Percentiles rank a stretch among this genome's conserved stretches.
Evolutionary conservation across 2,113 vertebrate genomes (phyloP).

Genomic region (Pedetes capensis): DNA sequence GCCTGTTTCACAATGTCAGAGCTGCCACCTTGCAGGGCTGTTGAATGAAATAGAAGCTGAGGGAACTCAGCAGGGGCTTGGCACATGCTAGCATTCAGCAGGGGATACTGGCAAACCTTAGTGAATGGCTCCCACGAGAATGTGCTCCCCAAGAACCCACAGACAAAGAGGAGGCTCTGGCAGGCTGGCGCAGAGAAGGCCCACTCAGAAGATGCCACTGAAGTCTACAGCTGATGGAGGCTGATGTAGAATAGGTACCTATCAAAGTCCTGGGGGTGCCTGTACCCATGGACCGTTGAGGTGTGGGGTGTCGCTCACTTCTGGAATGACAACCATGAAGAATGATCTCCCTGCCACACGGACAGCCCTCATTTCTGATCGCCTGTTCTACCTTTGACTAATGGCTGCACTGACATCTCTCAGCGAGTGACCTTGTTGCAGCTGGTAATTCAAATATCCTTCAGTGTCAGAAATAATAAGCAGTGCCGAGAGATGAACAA

Average conservation of each 20-base stretch:
- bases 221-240: neutral
- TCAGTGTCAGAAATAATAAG: slow-evolving; percentile 86
- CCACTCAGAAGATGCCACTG: fast-evolving
- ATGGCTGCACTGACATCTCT: slow-evolving; percentile 84
- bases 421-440: slow-evolving; percentile 83
- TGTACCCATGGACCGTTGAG: fast-evolving
- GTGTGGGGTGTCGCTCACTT: neutral
- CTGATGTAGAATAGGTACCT: neutral
- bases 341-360: neutral
- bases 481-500: slow-evolving; percentile 83
- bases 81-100: fast-evolving
- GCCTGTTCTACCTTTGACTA: slow-evolving; percentile 82
- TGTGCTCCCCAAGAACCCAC: neutral
- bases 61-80: fast-evolving
- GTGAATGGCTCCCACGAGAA: fast-evolving
- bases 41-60: fast-evolving
- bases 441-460: slow-evolving; percentile 84
- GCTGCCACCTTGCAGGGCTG: fast-evolving
- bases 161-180: fast-evolving
- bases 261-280: fast-evolving
- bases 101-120: neutral
- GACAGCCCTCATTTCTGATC: slow-evolving; percentile 67
- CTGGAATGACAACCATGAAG: neutral
- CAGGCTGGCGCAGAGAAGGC: neutral
- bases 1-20: fast-evolving